Conservation (phyloP, 2,113 vertebrate genomes). For the Apaloderma vittatum region DNA sequence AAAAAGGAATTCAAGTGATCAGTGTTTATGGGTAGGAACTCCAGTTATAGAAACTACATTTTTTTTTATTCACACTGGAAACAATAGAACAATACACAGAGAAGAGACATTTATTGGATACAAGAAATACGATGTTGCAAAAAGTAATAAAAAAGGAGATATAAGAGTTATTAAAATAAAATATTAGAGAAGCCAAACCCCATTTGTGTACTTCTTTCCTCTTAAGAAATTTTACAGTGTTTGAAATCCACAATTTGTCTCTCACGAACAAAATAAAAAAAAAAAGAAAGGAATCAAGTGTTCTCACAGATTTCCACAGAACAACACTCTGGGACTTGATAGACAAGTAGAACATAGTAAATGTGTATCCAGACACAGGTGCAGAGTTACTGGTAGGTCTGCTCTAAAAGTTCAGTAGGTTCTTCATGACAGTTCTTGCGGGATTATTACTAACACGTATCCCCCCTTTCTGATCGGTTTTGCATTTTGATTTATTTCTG, state of each 20-base stretch:
- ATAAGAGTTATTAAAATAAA: neutral
- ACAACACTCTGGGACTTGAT: neutral
- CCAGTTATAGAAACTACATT: neutral
- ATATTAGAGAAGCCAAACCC: constrained; percentile 23
- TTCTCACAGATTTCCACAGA: constrained; percentile 5
- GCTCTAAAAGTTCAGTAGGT: neutral
- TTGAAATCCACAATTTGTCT: neutral
- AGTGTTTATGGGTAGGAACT: neutral
- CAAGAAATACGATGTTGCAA: constrained; percentile 32
- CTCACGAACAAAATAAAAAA: neutral
- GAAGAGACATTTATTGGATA: constrained; percentile 20
- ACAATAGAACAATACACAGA: neutral
- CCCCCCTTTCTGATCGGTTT: neutral
- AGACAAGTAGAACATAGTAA: neutral
- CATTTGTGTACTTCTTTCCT: constrained; percentile 16
- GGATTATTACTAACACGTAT: neutral
- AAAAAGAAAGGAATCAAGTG: neutral
- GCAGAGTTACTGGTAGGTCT: neutral
- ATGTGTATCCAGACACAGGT: neutral
- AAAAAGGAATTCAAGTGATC: neutral
- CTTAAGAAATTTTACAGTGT: neutral
- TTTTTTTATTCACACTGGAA: neutral
- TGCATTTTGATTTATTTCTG: neutral
- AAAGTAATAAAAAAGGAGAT: constrained; percentile 38
- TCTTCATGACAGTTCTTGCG: neutral